Evolutionary conservation across 2,888 invertebrate species (phyloP).

Genomic region (Linyphia triangularis): DNA sequence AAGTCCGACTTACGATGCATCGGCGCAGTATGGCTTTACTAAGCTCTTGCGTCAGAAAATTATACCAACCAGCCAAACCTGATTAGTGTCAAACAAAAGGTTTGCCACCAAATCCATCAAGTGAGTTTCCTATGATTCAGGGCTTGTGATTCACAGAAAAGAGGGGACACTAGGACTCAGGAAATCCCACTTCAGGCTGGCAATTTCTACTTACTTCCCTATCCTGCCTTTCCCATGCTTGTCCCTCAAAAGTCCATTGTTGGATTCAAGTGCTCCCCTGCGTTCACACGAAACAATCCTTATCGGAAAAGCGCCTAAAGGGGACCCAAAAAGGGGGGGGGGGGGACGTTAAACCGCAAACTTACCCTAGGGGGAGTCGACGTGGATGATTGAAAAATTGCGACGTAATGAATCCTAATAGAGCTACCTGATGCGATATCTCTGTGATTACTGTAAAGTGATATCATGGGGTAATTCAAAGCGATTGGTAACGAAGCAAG

Average conservation of each 20-base stretch:
- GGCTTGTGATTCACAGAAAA: conserved; percentile 1
- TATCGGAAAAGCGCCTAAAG: conserved; percentile 35
- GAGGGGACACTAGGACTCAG: neutral
- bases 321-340: neutral
- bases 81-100: no score
- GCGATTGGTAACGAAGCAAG: conserved; percentile 46
- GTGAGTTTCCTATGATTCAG: conserved; percentile 1
- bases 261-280: conserved; percentile 18
- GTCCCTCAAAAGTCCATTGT: conserved; percentile 3
- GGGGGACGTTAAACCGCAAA: conserved; percentile 36
- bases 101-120: neutral
- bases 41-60: no score
- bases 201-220: conserved; percentile 37
- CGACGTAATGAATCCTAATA: conserved; percentile 70
- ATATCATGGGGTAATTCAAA: conserved; percentile 36
- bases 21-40: no score
- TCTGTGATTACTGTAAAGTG: conserved; percentile 62
- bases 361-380: conserved; percentile 42
- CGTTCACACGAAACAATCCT: conserved; percentile 59
- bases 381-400: conserved; percentile 71
- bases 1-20: no score
- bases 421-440: conserved; percentile 68
- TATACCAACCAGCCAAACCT: no score
- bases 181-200: neutral
- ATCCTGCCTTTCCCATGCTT: conserved; percentile 5